A percentile compares a stretch with the other conserved stretches of the same genome.
These are phyloP conservation scores for Sympetrum striolatum DNA, from an alignment of 2,888 invertebrate genomes.

Conservation along the genomic window DNA sequence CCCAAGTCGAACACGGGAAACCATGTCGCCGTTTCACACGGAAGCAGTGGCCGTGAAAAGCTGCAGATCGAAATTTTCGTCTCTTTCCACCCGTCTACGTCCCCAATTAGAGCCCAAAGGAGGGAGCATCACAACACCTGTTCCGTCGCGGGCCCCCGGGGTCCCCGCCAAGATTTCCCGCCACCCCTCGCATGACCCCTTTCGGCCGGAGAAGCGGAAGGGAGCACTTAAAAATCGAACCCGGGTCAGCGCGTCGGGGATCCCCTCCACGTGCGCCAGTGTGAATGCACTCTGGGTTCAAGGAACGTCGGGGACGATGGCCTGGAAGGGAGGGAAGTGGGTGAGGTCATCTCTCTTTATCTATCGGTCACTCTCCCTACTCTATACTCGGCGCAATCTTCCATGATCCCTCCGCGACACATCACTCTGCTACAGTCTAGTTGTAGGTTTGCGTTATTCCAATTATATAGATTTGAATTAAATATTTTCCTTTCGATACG, in stretches of 20 bases:
- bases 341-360: neutral
- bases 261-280: neutral
- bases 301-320: neutral
- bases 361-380: neutral
- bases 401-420: neutral
- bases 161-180: slow-evolving; percentile 12
- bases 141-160: neutral
- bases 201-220: neutral
- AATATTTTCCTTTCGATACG: too few relatives aligned
- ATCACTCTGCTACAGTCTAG: too few relatives aligned
- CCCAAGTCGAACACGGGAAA: neutral
- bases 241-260: neutral
- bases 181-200: neutral
- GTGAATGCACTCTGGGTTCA: slow-evolving; percentile 23
- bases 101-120: neutral
- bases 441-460: too few relatives aligned
- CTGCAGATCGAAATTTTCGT: neutral
- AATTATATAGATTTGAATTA: too few relatives aligned
- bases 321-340: neutral
- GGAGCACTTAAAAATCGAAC: slow-evolving; percentile 24
- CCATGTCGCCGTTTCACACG: neutral
- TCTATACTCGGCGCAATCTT: neutral
- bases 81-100: neutral
- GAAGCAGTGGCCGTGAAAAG: neutral
- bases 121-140: neutral